Evolutionary conservation across 2,797 vertebrate species (phyloP).

Genomic region (Uromys caudimaculatus): DNA sequence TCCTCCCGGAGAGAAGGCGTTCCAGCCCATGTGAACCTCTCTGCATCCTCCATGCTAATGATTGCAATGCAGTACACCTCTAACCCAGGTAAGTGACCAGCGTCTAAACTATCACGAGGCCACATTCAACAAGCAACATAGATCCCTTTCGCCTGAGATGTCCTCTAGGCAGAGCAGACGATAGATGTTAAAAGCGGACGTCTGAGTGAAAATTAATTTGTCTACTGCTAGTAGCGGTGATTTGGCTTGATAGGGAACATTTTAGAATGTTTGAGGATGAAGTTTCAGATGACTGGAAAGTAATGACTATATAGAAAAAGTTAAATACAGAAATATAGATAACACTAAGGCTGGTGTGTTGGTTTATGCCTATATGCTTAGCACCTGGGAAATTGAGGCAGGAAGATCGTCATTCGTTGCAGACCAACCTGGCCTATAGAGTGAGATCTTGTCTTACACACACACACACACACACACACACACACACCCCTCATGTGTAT

Average conservation of each 20-base stretch:
- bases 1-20: slow-evolving; percentile 97
- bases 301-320: background rate
- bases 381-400: background rate
- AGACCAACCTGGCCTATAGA: background rate
- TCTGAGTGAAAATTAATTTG: slow-evolving; percentile 73
- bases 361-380: background rate
- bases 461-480: background rate
- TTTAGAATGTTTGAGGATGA: slow-evolving; percentile 46
- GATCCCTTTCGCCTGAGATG: background rate
- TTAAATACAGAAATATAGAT: slow-evolving; percentile 40
- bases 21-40: slow-evolving; percentile 97
- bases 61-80: slow-evolving; percentile 99
- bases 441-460: background rate
- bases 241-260: background rate
- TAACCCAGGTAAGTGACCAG: slow-evolving; percentile 93
- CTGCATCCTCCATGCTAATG: slow-evolving; percentile 99
- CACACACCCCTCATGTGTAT: background rate
- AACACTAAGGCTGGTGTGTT: background rate
- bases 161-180: slow-evolving; percentile 16
- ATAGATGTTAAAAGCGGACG: slow-evolving; percentile 47
- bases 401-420: background rate
- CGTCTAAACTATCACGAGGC: background rate
- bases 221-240: slow-evolving; percentile 17
- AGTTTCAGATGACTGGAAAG: slow-evolving; percentile 43
- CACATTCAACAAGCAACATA: background rate